A percentile compares a stretch with the other conserved stretches of the same genome.
Evolutionary conservation across 2,888 invertebrate genomes (phyloP).

Genomic region (Panopea generosa): DNA sequence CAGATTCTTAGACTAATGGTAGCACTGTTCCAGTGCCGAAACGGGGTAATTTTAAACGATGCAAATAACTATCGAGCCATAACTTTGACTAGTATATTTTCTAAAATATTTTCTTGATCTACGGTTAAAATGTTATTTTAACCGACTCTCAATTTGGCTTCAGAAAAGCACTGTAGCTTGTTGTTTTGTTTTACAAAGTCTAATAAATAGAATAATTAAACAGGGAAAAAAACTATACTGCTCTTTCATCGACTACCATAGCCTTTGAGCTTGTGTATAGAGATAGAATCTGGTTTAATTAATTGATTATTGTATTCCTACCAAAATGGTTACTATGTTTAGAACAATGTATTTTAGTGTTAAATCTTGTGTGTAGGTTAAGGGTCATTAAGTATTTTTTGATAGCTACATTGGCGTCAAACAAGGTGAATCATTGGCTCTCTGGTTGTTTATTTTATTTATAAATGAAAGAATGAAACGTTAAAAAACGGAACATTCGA

Average conservation of each 20-base stretch:
- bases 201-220: slow-evolving; percentile 1
- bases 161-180: slow-evolving; percentile 15
- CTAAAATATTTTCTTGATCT: slow-evolving; percentile 12
- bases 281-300: neutral
- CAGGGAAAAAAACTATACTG: neutral
- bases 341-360: neutral
- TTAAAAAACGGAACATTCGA: neutral
- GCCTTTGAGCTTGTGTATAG: neutral
- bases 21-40: slow-evolving; percentile 25
- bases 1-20: slow-evolving; percentile 29
- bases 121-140: slow-evolving; percentile 11
- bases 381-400: slow-evolving; percentile 4
- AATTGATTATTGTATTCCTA: neutral
- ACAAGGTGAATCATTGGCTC: neutral
- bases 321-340: neutral
- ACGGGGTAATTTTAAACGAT: slow-evolving; percentile 6
- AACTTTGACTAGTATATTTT: slow-evolving; percentile 6
- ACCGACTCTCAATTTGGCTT: slow-evolving; percentile 23
- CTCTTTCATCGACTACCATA: slow-evolving; percentile 1
- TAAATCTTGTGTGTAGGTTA: neutral
- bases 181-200: slow-evolving; percentile 5
- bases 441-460: neutral
- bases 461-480: neutral
- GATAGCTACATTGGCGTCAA: slow-evolving; percentile 2
- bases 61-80: slow-evolving; percentile 23